These are phyloP conservation scores for Dicyrtomina minuta DNA, from an alignment of 2,888 invertebrate genomes.

Conservation along the genomic window DNA sequence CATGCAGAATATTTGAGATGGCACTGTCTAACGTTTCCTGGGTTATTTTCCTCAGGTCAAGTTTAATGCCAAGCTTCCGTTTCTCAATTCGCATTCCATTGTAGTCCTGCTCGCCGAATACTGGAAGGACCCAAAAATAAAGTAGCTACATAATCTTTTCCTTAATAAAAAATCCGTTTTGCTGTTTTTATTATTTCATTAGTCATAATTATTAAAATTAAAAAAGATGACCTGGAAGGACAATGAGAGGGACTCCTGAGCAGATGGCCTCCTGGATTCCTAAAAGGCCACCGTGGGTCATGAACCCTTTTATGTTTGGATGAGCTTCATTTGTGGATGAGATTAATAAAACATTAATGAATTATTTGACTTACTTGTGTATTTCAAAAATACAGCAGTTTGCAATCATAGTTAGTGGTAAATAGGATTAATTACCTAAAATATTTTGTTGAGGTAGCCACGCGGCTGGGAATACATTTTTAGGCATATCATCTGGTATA, in stretches of 20 bases:
- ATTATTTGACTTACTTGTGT: not conserved
- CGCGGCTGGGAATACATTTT: slow-evolving; percentile 51
- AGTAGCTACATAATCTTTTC: too few relatives aligned
- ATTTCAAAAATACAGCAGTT: too few relatives aligned
- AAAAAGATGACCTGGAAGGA: too few relatives aligned
- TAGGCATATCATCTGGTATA: slow-evolving; percentile 56
- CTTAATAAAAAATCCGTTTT: too few relatives aligned
- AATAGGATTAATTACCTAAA: too few relatives aligned
- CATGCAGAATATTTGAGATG: slow-evolving; percentile 34
- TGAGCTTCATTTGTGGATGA: slow-evolving; percentile 31
- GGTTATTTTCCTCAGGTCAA: slow-evolving; percentile 38
- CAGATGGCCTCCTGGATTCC: slow-evolving; percentile 44
- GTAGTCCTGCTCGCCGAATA: slow-evolving; percentile 46
- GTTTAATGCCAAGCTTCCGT: slow-evolving; percentile 38
- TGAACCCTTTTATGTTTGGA: slow-evolving; percentile 42
- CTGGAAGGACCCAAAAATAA: too few relatives aligned
- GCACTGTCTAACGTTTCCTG: slow-evolving; percentile 33
- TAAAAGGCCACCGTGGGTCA: slow-evolving; percentile 45
- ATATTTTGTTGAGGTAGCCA: slow-evolving; percentile 48
- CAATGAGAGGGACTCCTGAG: slow-evolving; percentile 38
- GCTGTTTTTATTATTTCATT: too few relatives aligned
- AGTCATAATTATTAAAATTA: too few relatives aligned
- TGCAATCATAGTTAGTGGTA: too few relatives aligned
- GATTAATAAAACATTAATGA: not conserved
- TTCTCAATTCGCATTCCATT: slow-evolving; percentile 35